Evolutionary conservation across 1,140 invertebrate genomes (phyloP).

Genomic region (Macrobrachium nipponense): DNA sequence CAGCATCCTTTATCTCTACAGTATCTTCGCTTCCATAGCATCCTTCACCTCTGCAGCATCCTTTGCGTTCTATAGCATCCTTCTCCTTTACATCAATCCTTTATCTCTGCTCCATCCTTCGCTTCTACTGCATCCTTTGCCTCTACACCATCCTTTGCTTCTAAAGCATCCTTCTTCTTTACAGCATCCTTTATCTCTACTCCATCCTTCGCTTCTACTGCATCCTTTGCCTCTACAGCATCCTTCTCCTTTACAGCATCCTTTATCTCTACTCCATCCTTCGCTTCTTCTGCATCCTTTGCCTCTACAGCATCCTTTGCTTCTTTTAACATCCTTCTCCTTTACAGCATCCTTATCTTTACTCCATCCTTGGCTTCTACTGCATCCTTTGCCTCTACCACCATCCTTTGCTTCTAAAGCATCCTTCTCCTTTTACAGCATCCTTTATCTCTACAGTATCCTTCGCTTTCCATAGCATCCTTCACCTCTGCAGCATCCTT

Average conservation of each 20-base stretch:
- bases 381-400: neutral
- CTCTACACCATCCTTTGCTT: neutral
- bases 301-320: neutral
- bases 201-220: no score
- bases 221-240: neutral
- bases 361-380: no score
- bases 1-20: no score
- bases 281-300: neutral
- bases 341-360: neutral
- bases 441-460: neutral
- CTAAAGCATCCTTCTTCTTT: no score
- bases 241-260: neutral
- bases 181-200: neutral
- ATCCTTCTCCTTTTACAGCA: neutral
- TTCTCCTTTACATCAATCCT: no score
- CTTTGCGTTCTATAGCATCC: no score
- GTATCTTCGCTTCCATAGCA: no score
- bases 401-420: neutral
- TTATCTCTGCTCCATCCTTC: slow-evolving; percentile 9
- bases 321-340: neutral
- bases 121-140: no score
- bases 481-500: no score
- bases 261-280: neutral
- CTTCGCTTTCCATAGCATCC: no score
- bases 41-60: no score